Percentiles rank a stretch among this genome's conserved stretches.
These are phyloP conservation scores for Holacanthella duospinosa DNA, from an alignment of 2,888 invertebrate genomes.

Conservation along the genomic window DNA sequence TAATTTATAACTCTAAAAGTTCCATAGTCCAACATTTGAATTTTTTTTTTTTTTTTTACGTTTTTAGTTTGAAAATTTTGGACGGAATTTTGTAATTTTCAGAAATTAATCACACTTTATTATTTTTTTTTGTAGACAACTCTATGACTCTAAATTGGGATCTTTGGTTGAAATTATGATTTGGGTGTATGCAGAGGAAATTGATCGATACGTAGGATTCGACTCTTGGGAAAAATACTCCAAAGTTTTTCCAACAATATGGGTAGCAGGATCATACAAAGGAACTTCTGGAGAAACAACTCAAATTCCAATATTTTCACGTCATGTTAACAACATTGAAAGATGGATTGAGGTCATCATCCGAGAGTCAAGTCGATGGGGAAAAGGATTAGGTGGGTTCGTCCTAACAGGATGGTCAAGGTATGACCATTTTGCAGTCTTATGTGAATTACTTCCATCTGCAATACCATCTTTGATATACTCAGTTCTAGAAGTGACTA, in stretches of 20 bases:
- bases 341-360: conserved; percentile 48
- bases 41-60: too few relatives aligned
- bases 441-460: conserved; percentile 57
- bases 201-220: conserved; percentile 46
- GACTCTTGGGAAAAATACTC: conserved; percentile 55
- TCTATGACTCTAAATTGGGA: conserved; percentile 53
- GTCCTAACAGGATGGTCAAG: conserved; percentile 42
- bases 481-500: conserved; percentile 28
- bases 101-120: too few relatives aligned
- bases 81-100: background rate
- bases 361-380: conserved; percentile 33
- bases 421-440: conserved; percentile 59
- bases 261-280: conserved; percentile 75
- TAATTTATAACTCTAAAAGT: too few relatives aligned
- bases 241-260: conserved; percentile 56
- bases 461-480: conserved; percentile 53
- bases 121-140: conserved; percentile 17
- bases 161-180: conserved; percentile 62
- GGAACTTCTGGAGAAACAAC: conserved; percentile 70
- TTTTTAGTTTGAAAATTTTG: background rate
- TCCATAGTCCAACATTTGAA: background rate
- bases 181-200: conserved; percentile 66
- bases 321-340: conserved; percentile 60
- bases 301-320: conserved; percentile 54
- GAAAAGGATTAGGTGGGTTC: conserved; percentile 37